A percentile compares a stretch with the other conserved stretches of the same genome.
Evolutionary conservation across 2,797 vertebrate genomes (phyloP).

Genomic region (Podarcis siculus): DNA sequence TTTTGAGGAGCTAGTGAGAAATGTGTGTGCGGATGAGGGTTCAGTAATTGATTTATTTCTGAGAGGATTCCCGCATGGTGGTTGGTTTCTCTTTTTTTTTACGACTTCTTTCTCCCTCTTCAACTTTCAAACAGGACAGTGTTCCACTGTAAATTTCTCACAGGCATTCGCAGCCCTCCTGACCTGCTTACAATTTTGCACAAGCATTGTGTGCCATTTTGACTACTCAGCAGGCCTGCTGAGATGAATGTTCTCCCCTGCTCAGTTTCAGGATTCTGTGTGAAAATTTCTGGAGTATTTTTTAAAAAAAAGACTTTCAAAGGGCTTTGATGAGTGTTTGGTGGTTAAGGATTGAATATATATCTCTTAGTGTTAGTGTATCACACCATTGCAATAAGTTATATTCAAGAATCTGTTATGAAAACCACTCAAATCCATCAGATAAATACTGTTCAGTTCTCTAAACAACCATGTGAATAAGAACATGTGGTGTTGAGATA

Average conservation of each 20-base stretch:
- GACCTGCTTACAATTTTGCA: background rate
- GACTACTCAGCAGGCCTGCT: background rate
- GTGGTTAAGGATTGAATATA: background rate
- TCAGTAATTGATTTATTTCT: background rate
- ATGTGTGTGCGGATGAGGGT: background rate
- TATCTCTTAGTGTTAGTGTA: slow-evolving; percentile 18
- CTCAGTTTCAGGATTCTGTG: background rate
- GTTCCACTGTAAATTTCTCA: background rate
- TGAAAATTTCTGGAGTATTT: background rate
- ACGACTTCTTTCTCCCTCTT: background rate
- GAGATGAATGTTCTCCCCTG: background rate
- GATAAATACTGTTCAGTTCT: slow-evolving; percentile 65
- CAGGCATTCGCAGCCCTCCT: background rate
- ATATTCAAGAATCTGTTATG: slow-evolving; percentile 49
- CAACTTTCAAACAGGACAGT: background rate
- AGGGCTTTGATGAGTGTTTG: slow-evolving; percentile 22
- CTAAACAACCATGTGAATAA: slow-evolving; percentile 56
- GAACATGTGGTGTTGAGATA: slow-evolving; percentile 61
- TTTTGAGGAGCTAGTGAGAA: background rate
- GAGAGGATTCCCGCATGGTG: background rate
- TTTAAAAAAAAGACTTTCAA: background rate
- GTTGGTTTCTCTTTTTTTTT: background rate
- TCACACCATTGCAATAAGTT: slow-evolving; percentile 4
- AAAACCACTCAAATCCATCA: slow-evolving; percentile 46
- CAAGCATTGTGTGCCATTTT: background rate